Conservation (phyloP, 1,140 invertebrate genomes). For the Lasioglossum albipes region DNA sequence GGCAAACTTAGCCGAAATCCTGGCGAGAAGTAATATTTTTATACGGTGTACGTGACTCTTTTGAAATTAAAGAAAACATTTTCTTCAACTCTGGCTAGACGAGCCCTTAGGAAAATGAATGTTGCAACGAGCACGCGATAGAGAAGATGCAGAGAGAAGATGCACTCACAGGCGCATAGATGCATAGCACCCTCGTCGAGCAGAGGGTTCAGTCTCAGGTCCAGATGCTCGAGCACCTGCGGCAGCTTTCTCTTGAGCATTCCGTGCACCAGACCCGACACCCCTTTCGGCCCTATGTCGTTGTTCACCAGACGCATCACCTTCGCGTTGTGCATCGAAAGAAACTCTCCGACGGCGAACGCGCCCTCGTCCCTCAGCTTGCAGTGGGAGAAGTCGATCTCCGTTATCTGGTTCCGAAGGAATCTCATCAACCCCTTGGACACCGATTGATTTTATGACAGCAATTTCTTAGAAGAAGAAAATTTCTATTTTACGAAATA, state of each 20-base stretch:
- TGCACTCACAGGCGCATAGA: constrained; percentile 69
- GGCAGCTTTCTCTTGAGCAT: constrained; percentile 51
- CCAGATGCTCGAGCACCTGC: constrained; percentile 58
- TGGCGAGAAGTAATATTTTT: too few relatives aligned
- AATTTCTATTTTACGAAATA: too few relatives aligned
- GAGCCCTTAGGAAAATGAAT: too few relatives aligned
- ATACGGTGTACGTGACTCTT: too few relatives aligned
- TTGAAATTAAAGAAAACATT: too few relatives aligned
- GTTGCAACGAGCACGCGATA: too few relatives aligned
- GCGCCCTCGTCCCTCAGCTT: constrained; percentile 70
- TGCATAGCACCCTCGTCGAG: constrained; percentile 64
- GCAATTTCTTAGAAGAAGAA: too few relatives aligned
- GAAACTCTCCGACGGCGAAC: constrained; percentile 69
- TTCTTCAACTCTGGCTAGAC: too few relatives aligned
- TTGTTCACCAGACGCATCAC: constrained; percentile 71
- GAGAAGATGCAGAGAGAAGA: not conserved
- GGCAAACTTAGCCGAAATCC: too few relatives aligned
- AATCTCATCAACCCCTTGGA: not conserved
- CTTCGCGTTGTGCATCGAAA: constrained; percentile 63
- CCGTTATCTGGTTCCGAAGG: constrained; percentile 59
- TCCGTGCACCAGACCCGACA: constrained; percentile 69
- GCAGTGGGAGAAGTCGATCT: constrained; percentile 77
- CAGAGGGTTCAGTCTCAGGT: constrained; percentile 74
- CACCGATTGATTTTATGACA: too few relatives aligned
- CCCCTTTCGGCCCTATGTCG: constrained; percentile 69